Base-by-base conservation (phyloP, 2,888 invertebrate species). In the Lumbricus terrestris region DNA sequence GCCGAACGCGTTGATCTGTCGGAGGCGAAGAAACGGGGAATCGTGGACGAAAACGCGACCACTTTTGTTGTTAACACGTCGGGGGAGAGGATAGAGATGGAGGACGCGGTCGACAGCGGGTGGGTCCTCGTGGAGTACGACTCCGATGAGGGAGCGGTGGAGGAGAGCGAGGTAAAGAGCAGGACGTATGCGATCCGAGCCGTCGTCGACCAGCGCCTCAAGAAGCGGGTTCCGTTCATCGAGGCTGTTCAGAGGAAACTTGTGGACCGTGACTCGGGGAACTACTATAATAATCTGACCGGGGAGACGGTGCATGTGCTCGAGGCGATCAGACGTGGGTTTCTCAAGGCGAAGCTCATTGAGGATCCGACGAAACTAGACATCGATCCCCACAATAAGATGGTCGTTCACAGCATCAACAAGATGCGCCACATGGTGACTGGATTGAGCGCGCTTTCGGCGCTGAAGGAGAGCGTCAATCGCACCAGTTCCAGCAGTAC, bases 301-400 rank as follows among this genome's bases (percentile, higher is more conserved):
- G 90, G 91, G 5, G 92, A 92, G 89, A 88, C 88, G 29, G 88
- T 92, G 18, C 90, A 91, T 47, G 92, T 92, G n/a, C 88, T 89
- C 20, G 92, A 92, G 35, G 92, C 92, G 82, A 92, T 92, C 83
- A 54, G 89, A 33, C 85, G 91, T 0, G 92, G 92, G 11, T 92
- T 92, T 88, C 91, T 92, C 34, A 92, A 92, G 89, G 92, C 90
- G 20, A 90, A 91, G 33, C 92, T 93, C 2, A 92, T 94, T 0
- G 92, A 93, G 4, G 94, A 94, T 91, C 92, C 93, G 15, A 93
- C 92, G 40, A 93, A 93, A 38, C 91, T 94, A 42, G 93, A 94
- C 90, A 93, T 94, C 69, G 93, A 94, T 91, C 93, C 94, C 5
- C 93, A 93, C 54, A 94, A 94, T 92, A 93, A 92, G 89, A 93